Percentiles rank a stretch among this genome's conserved stretches.
These are phyloP conservation scores for Aramus guarauna DNA, from an alignment of 2,113 vertebrate species.

Conservation along the genomic window DNA sequence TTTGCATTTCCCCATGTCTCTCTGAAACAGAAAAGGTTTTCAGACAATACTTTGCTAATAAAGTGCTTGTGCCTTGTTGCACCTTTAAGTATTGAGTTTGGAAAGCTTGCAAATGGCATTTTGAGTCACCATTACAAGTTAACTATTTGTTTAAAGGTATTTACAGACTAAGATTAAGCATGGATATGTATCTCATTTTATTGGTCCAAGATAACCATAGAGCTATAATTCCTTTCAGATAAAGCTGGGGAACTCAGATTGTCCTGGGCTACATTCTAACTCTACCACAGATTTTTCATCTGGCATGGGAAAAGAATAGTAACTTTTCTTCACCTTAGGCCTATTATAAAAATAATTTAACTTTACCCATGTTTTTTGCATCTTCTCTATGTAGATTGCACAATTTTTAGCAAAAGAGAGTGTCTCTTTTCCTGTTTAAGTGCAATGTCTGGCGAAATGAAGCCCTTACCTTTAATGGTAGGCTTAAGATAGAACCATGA, in stretches of 20 bases:
- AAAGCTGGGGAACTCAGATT: background rate
- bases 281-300: background rate
- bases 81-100: background rate
- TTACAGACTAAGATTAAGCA: background rate
- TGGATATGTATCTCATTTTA: background rate
- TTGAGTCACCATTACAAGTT: background rate
- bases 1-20: background rate
- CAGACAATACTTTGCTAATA: background rate
- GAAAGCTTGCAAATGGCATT: background rate
- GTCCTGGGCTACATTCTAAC: background rate
- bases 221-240: background rate
- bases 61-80: background rate
- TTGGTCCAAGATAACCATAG: background rate
- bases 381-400: background rate
- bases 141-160: background rate
- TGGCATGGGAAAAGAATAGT: background rate
- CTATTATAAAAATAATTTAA: background rate
- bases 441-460: background rate
- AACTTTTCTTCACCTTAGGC: background rate
- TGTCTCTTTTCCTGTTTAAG: background rate
- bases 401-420: background rate
- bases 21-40: background rate
- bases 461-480: background rate
- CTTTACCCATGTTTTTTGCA: background rate
- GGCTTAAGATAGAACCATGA: background rate